Percentiles rank a stretch among this genome's conserved stretches.
These are phyloP conservation scores for Rosalia funebris DNA, from an alignment of 2,888 invertebrate genomes.

Conservation along the genomic window DNA sequence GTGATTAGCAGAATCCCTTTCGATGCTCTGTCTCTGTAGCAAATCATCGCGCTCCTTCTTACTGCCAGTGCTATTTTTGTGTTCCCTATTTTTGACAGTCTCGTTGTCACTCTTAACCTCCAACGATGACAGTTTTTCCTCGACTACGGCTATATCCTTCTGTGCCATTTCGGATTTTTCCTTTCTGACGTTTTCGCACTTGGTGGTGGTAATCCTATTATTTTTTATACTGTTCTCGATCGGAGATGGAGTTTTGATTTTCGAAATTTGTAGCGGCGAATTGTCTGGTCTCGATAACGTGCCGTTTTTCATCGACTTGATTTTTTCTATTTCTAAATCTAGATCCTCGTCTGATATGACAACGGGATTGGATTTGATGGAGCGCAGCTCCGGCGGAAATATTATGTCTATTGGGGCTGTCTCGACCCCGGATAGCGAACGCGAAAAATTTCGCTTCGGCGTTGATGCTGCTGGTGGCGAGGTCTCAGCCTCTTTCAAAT, in stretches of 20 bases:
- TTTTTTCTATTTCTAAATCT: constrained; percentile 75
- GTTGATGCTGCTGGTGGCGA: not conserved
- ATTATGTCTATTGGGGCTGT: constrained; percentile 76
- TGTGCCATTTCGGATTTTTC: constrained; percentile 41
- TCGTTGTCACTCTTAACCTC: constrained; percentile 38
- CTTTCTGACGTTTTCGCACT: constrained; percentile 26
- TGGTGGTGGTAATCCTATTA: constrained; percentile 15
- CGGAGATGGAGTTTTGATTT: constrained; percentile 37
- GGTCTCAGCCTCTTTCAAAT: constrained; percentile 62
- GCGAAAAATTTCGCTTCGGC: constrained; percentile 14
- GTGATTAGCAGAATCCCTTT: constrained; percentile 80
- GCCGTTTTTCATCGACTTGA: constrained; percentile 66
- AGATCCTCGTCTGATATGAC: constrained; percentile 74
- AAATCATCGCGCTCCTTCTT: constrained; percentile 45
- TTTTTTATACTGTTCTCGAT: not conserved
- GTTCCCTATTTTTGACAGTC: constrained; percentile 18
- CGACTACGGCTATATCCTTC: constrained; percentile 45
- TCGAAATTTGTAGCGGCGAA: constrained; percentile 22
- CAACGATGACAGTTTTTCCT: constrained; percentile 47
- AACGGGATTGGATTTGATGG: constrained; percentile 66
- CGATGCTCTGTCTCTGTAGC: constrained; percentile 60
- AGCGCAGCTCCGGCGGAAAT: constrained; percentile 58
- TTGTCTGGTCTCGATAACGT: constrained; percentile 26
- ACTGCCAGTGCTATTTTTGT: constrained; percentile 22
- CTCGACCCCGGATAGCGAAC: constrained; percentile 68